These are phyloP conservation scores for Standfussiana lucernea DNA, from an alignment of 2,888 invertebrate species.

Conservation along the genomic window DNA sequence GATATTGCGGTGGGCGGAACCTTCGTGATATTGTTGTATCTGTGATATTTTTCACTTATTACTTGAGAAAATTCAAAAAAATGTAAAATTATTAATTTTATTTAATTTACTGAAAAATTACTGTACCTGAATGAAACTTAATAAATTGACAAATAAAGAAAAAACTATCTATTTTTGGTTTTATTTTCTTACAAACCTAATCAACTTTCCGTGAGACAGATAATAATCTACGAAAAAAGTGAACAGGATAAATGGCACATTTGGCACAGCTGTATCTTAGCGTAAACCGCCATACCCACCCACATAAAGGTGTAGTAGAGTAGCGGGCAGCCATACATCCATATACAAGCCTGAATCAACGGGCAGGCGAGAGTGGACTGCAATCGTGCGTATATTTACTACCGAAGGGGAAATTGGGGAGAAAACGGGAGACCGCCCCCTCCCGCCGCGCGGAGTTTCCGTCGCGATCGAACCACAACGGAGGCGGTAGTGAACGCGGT, in stretches of 20 bases:
- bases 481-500: slow-evolving; percentile 76
- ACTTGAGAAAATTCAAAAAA: slow-evolving; percentile 82
- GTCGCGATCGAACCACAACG: slow-evolving; percentile 85
- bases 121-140: slow-evolving; percentile 82
- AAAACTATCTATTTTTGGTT: slow-evolving; percentile 70
- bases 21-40: slow-evolving; percentile 77
- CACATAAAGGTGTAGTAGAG: slow-evolving; percentile 38
- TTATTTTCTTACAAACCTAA: slow-evolving; percentile 59
- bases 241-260: neutral
- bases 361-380: slow-evolving; percentile 82
- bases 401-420: slow-evolving; percentile 82
- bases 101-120: slow-evolving; percentile 84
- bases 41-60: slow-evolving; percentile 83
- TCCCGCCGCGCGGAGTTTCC: slow-evolving; percentile 72
- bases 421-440: slow-evolving; percentile 75
- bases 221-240: neutral
- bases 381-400: slow-evolving; percentile 87
- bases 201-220: neutral
- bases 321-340: slow-evolving; percentile 52
- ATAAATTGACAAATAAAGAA: slow-evolving; percentile 88
- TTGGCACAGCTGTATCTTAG: neutral
- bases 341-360: slow-evolving; percentile 77
- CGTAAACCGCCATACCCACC: slow-evolving; percentile 15
- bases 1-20: slow-evolving; percentile 73
- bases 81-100: slow-evolving; percentile 80